Percentiles rank a stretch among this genome's conserved stretches.
These are phyloP conservation scores for Nannospalax galili DNA, from an alignment of 2,113 vertebrate species.

Conservation along the genomic window DNA sequence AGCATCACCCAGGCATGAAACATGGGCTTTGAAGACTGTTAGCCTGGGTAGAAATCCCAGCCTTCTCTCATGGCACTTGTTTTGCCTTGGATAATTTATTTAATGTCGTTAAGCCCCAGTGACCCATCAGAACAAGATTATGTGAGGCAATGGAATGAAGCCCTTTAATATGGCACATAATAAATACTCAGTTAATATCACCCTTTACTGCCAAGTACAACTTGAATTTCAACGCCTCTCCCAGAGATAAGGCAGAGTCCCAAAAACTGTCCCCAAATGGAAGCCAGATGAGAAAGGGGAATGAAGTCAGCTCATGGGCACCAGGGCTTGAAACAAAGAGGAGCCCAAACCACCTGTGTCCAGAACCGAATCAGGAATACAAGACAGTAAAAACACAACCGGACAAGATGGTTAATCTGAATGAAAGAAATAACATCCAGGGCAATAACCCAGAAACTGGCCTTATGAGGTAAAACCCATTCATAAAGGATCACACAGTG, in stretches of 20 bases:
- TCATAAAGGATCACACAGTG: neutral
- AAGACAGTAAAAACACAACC: neutral
- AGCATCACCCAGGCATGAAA: neutral
- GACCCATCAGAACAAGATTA: neutral
- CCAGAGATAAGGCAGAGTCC: neutral
- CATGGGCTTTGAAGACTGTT: neutral
- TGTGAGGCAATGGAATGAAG: neutral
- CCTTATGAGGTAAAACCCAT: neutral
- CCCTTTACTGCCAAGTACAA: neutral
- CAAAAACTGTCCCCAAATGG: neutral
- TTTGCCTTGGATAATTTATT: slow-evolving; percentile 29
- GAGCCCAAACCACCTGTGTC: neutral
- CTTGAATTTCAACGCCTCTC: neutral
- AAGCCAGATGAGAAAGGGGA: neutral
- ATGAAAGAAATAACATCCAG: neutral
- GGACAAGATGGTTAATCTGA: neutral
- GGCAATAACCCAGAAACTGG: neutral
- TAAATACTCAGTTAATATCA: neutral
- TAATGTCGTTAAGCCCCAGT: neutral
- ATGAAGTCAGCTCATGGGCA: neutral
- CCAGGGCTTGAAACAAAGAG: neutral
- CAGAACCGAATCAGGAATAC: neutral
- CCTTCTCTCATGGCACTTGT: neutral
- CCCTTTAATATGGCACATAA: neutral
- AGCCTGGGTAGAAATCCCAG: neutral